phyloP scores from a whole-genome alignment of 2,797 vertebrate genomes.

The Zalophus californianus region DNA sequence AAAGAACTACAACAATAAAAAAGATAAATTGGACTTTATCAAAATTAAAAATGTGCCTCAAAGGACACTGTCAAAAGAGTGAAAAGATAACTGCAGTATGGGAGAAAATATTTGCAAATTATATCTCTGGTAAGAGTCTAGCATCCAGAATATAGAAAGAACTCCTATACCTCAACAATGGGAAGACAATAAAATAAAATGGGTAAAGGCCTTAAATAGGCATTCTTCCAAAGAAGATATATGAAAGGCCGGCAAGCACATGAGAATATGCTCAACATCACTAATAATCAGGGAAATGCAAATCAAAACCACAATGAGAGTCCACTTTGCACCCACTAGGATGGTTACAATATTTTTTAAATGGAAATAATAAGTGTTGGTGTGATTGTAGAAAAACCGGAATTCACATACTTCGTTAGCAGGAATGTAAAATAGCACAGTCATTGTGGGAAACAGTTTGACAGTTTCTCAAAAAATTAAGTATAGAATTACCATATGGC shows the following conservation, averaged over 20 bases:
- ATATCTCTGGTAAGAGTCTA: background rate
- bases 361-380: background rate
- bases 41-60: background rate
- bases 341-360: background rate
- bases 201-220: background rate
- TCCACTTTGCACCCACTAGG: background rate
- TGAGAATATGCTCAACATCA: background rate
- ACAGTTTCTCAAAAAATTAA: background rate
- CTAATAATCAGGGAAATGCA: background rate
- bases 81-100: background rate
- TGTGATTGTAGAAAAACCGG: background rate
- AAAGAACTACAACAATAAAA: background rate
- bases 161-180: background rate
- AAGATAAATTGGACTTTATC: background rate
- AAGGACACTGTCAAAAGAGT: background rate
- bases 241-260: background rate
- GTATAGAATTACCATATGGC: background rate
- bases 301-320: background rate
- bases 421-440: background rate
- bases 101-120: constrained; percentile 7
- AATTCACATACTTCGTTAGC: background rate
- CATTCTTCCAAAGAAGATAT: background rate
- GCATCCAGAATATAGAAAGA: background rate
- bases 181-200: background rate
- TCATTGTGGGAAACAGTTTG: background rate